Evolutionary conservation across 2,888 invertebrate species (phyloP).

Genomic region (Bombylius major): DNA sequence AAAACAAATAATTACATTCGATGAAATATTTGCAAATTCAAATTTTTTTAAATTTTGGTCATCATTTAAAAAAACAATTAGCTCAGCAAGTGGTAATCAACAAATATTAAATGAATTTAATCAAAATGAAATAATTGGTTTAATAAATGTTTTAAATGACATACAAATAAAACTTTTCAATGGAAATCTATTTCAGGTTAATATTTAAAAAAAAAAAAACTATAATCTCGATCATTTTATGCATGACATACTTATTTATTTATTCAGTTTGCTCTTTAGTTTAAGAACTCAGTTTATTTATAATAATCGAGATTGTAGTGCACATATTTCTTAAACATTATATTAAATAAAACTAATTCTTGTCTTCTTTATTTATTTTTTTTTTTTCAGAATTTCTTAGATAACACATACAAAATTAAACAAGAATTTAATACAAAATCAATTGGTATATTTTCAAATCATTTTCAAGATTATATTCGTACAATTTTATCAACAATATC

Average conservation of each 20-base stretch:
- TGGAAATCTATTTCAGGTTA: constrained; percentile 58
- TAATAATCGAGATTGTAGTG: no score
- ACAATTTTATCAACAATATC: constrained; percentile 19
- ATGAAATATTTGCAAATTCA: constrained; percentile 27
- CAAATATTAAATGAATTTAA: constrained; percentile 43
- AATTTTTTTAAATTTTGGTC: constrained; percentile 52
- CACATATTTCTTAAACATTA: no score
- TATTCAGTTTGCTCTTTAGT: no score
- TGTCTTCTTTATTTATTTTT: not conserved
- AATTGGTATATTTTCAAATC: constrained; percentile 23
- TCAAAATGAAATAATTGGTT: constrained; percentile 45
- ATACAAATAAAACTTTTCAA: constrained; percentile 25
- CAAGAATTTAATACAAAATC: constrained; percentile 21
- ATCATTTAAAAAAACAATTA: constrained; percentile 60
- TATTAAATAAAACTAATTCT: not conserved
- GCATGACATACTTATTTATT: no score
- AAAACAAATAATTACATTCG: constrained; percentile 49
- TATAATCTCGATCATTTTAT: no score
- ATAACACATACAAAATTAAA: constrained; percentile 18
- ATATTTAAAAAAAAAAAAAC: not conserved
- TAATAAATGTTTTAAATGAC: constrained; percentile 58
- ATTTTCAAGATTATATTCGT: constrained; percentile 28
- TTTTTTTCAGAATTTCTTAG: constrained; percentile 3
- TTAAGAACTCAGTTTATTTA: no score
- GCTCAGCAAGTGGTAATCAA: constrained; percentile 52